Conservation (phyloP, 2,888 invertebrate species). For the Orthosia incerta region DNA sequence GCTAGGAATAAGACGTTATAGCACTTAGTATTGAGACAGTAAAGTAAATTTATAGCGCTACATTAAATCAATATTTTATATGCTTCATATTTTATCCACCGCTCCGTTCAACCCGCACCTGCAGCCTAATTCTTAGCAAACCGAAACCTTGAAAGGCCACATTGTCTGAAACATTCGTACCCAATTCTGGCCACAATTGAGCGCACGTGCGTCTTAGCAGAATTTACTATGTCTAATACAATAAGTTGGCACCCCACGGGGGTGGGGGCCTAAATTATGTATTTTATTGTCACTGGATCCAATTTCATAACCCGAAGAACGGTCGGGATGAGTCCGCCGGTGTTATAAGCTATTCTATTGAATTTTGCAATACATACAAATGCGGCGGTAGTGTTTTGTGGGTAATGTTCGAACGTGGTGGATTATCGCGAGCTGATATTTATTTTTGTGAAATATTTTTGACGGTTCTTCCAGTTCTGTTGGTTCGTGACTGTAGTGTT, state of each 20-base stretch:
- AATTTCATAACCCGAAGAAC: conserved; percentile 85
- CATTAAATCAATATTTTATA: conserved; percentile 8
- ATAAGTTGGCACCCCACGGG: conserved; percentile 78
- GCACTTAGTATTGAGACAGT: not conserved
- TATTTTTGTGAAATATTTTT: conserved; percentile 59
- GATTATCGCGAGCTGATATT: conserved; percentile 61
- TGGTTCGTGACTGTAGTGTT: conserved; percentile 16
- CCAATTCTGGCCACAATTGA: conserved; percentile 78
- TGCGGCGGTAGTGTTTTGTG: conserved; percentile 75
- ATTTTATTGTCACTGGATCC: conserved; percentile 86
- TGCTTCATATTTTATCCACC: conserved; percentile 19
- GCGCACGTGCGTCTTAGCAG: conserved; percentile 82
- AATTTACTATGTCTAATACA: conserved; percentile 87
- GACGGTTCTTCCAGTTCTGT: conserved; percentile 23
- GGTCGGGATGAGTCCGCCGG: conserved; percentile 77
- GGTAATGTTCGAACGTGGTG: conserved; percentile 69
- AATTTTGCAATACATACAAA: conserved; percentile 86
- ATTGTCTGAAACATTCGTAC: conserved; percentile 72
- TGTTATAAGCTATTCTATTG: conserved; percentile 79
- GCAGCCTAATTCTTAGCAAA: conserved; percentile 51
- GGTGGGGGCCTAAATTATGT: conserved; percentile 83
- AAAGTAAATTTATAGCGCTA: not conserved
- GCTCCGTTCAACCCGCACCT: conserved; percentile 27
- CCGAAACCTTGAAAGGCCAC: conserved; percentile 55
- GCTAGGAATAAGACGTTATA: not conserved